Evolutionary conservation across 1,140 invertebrate genomes (phyloP), one percentile per base, ranked within the genome.

Genomic region (Heliconius hewitsoni): DNA sequence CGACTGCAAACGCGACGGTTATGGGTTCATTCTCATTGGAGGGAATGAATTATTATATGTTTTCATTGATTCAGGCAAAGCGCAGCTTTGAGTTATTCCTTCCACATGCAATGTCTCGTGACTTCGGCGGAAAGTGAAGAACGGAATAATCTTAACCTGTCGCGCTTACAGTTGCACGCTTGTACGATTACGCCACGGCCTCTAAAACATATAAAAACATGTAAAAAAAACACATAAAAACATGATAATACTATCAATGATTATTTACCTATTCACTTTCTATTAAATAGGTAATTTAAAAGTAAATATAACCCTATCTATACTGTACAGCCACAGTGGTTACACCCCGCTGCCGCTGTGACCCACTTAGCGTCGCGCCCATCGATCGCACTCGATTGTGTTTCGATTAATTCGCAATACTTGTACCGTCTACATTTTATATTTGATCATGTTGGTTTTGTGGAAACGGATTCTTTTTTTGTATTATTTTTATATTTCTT

Each of bases 401-500:
- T 88, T 85, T 89, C 87, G 82, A 88, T 88, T 89, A 86, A 87
- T 85, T 87, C 84, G 87, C 85, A 81, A 89, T 89, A 87, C 87
- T 89, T 87, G 86, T 87, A 82, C 83, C 71, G 77, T 77, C 83
- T 81, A 86, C 82, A 85, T 85, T 87, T 87, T 87, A 86, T 87
- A 85, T 85, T 84, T 83, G 76, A 46, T 39, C 66, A 23, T 57
- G n/a, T 80, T 19, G n/a, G 1, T 30, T 5, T 13, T 30, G n/a
- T 83, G 85, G 86, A 87, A 60, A 73, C 8, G 73, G 75, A 77
- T 86, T 83, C 71, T 77, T 66, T 77, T 57, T 66, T 16, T 66
- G 2, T 57, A 9, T 23, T 57, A 23, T n/a, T 52, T 52, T 52
- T 19, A 0, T 1, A 19, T 52, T 19, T 18, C 6, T 19, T 52